Evolutionary conservation across 2,113 vertebrate species (phyloP).

Genomic region (Mola mola): DNA sequence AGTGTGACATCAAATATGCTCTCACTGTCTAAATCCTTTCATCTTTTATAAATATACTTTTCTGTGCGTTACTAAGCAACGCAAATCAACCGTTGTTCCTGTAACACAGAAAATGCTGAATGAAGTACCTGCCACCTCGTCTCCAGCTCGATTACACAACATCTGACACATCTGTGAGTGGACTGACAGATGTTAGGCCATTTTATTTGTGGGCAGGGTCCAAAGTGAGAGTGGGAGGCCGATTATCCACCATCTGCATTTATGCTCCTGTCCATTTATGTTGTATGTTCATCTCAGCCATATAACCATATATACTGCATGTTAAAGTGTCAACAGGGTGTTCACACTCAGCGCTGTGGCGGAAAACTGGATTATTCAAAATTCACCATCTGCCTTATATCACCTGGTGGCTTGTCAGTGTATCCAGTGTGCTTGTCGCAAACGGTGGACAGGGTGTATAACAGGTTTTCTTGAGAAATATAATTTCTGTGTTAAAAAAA

Average conservation of each 20-base stretch:
- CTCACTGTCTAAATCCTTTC: no score
- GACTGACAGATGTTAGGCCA: neutral
- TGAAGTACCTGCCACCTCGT: no score
- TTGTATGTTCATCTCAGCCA: neutral
- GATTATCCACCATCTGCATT: neutral
- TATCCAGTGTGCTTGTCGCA: neutral
- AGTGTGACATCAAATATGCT: conserved; percentile 29
- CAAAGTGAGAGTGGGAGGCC: neutral
- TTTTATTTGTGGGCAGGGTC: neutral
- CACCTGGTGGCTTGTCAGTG: neutral
- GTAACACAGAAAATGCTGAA: no score
- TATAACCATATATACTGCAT: conserved; percentile 13
- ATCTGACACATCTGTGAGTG: no score
- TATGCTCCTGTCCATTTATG: neutral
- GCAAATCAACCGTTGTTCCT: no score
- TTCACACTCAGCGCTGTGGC: neutral
- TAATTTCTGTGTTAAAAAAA: no score
- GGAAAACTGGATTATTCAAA: conserved; percentile 27
- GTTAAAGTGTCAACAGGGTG: conserved; percentile 30
- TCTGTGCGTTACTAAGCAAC: no score
- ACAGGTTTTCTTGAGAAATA: no score
- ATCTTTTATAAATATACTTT: no score
- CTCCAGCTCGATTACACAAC: no score
- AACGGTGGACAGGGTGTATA: neutral
- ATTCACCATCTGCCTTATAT: conserved; percentile 36